Evolutionary conservation across 2,113 vertebrate genomes (phyloP), one percentile per base, ranked within the genome.

Genomic region (Aphyosemion australe): DNA sequence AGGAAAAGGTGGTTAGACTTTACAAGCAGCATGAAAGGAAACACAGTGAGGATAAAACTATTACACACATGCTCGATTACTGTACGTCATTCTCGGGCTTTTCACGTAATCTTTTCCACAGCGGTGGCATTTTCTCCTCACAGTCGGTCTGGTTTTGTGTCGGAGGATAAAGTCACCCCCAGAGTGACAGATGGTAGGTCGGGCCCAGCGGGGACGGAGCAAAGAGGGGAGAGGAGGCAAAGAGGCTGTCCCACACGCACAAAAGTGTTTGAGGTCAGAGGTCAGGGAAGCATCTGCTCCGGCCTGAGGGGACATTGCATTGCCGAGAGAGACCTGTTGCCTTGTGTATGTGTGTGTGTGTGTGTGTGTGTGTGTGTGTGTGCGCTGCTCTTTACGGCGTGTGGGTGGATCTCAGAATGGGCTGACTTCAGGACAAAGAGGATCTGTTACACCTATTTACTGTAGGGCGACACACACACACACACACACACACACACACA

Each of bases 241-340:
- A 87, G 79, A 81, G 90, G 76, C 74, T 65, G 61, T 79, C 84
- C 87, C 87, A 80, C 74, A 85, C 81, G 88, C 89, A 92, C 92
- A 93, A 92, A 92, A 92, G 92, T 91, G 89, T 84, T 88, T 61
- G 31, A 78, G 89, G 87, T 92, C 87, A 90, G 65, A 85, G 92
- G 87, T 93, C 82, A 57, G 72, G 65, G 70, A 84, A 91, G 92
- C 92, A 93, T 93, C 92, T 93, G 92, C 89, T 93, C 82, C 12
- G 79, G 87, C 84, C 86, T 84, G 75, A 87, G 84, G 90, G 85
- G 85, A 89, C 88, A 90, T 90, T 86, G 61, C 89, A 76, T 72
- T 21, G 83, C 74, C 65, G 81, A 76, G 82, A 85, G 78, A 84
- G 89, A 93, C 91, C 91, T 93, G 92, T 92, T 93, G 92, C 88